phyloP scores from a whole-genome alignment of 1,140 invertebrate species.

The Ptiloglossa arizonensis region DNA sequence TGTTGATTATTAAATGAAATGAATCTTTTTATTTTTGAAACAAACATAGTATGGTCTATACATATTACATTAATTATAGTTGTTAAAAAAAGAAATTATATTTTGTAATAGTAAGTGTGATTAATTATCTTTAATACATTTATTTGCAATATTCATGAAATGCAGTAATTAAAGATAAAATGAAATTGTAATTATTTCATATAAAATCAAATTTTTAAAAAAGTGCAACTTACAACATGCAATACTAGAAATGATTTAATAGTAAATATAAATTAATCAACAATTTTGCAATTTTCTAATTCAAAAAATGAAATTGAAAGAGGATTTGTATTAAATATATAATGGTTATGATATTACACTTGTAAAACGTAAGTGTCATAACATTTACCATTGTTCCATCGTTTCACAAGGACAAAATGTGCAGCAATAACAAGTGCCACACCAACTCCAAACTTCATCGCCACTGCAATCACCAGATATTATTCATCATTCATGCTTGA shows the following conservation, averaged over 20 bases:
- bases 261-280: background rate
- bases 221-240: too few relatives aligned
- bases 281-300: background rate
- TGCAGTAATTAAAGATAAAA: too few relatives aligned
- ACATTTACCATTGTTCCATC: conserved; percentile 80
- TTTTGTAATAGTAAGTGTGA: too few relatives aligned
- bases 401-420: conserved; percentile 86
- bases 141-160: too few relatives aligned
- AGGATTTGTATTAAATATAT: background rate
- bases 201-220: too few relatives aligned
- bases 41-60: too few relatives aligned
- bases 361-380: conserved; percentile 34
- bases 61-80: too few relatives aligned
- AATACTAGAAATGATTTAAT: background rate
- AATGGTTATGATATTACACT: conserved; percentile 2
- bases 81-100: too few relatives aligned
- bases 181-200: too few relatives aligned
- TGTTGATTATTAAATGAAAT: too few relatives aligned
- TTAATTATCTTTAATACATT: too few relatives aligned
- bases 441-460: conserved; percentile 89
- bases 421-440: conserved; percentile 89
- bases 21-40: too few relatives aligned
- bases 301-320: background rate
- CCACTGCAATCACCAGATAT: conserved; percentile 85
- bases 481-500: conserved; percentile 59